Conservation (phyloP, 2,113 vertebrate genomes). For the Microtus pennsylvanicus region DNA sequence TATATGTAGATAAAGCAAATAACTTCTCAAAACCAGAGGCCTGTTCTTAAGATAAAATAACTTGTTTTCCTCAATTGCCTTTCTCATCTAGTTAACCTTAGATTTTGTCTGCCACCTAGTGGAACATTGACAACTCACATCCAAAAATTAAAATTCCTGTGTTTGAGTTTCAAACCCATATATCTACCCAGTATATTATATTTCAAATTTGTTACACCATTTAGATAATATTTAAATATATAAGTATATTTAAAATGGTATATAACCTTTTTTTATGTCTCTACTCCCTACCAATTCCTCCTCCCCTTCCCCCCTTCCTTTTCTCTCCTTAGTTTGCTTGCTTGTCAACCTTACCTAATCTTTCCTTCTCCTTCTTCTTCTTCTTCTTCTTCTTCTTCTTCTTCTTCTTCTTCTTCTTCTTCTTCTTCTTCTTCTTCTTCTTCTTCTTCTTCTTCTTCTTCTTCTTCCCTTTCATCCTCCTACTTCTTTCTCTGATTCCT, state of each 20-base stretch:
- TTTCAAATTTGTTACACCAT: neutral
- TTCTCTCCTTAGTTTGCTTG: neutral
- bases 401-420: neutral
- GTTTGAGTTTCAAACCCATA: neutral
- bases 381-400: neutral
- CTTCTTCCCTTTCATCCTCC: too few species aligned
- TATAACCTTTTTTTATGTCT: neutral
- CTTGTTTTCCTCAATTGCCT: neutral
- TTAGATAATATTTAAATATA: neutral
- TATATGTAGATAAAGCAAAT: neutral
- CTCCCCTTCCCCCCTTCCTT: neutral
- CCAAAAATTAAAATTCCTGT: neutral
- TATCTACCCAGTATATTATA: neutral
- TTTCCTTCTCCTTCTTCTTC: too few species aligned
- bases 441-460: neutral
- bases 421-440: neutral
- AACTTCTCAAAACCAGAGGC: neutral
- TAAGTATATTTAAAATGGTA: neutral
- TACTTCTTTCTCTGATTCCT: too few species aligned
- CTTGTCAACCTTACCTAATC: neutral
- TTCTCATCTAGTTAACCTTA: neutral
- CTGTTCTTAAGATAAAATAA: neutral
- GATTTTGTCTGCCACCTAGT: slow-evolving; percentile 72
- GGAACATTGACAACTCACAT: slow-evolving; percentile 37
- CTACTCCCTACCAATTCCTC: too few species aligned